Percentiles rank a stretch among this genome's conserved stretches.
Evolutionary conservation across 64 coral and sea anemone species (phyloP).

Genomic region (Stichodactyla mertensii): DNA sequence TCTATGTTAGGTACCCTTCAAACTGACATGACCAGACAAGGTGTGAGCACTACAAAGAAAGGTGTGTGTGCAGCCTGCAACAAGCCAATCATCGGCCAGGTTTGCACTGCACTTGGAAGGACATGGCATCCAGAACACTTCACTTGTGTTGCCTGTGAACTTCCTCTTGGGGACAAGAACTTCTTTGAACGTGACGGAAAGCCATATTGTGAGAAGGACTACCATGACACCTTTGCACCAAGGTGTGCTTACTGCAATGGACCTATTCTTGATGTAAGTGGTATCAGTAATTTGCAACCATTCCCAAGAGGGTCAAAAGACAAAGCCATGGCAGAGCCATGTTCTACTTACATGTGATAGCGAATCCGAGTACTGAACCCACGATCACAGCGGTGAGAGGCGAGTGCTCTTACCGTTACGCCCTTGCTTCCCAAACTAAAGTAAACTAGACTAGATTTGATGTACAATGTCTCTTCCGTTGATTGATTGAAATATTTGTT

Average conservation of each 20-base stretch:
- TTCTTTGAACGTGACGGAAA: constrained; percentile 99
- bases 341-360: too few relatives aligned
- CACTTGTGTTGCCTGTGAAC: constrained; percentile 93
- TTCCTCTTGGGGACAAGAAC: constrained; percentile 82
- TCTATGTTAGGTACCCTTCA: constrained; percentile 94
- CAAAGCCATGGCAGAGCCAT: too few relatives aligned
- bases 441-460: too few relatives aligned
- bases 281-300: not conserved
- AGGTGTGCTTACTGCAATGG: constrained; percentile 98
- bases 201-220: constrained; percentile 98
- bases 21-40: constrained; percentile 93
- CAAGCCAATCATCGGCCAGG: constrained; percentile 98
- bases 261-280: constrained; percentile 98
- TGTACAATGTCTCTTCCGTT: not conserved
- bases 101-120: constrained; percentile 87
- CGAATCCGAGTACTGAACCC: too few relatives aligned
- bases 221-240: constrained; percentile 94
- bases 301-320: too few relatives aligned
- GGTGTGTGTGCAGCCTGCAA: constrained; percentile 92
- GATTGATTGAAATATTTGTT: not conserved
- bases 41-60: constrained; percentile 96
- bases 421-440: too few relatives aligned
- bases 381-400: too few relatives aligned
- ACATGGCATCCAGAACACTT: constrained; percentile 99
- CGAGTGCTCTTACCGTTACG: too few relatives aligned